A percentile compares a stretch with the other conserved stretches of the same genome.
phyloP scores from a whole-genome alignment of 2,888 invertebrate genomes.

The Agrenia bidenticulata region DNA sequence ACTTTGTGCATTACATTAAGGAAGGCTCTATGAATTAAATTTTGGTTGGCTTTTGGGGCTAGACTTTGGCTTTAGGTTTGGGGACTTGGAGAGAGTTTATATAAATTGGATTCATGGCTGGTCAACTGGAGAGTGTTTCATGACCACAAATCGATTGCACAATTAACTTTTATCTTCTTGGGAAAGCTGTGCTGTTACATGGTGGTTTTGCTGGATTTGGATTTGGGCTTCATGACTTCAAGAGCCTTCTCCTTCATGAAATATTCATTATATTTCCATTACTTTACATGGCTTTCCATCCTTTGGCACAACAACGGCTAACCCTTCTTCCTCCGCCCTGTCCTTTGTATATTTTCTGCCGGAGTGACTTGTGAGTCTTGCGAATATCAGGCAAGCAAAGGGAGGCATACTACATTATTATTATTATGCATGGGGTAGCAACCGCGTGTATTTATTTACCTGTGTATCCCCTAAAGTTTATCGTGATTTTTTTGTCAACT shows the following conservation, averaged over 20 bases:
- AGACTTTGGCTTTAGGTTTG: not conserved
- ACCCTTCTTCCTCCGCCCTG: too few relatives aligned
- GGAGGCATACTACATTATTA: too few relatives aligned
- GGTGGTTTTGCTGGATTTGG: conserved; percentile 2
- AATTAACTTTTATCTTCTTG: conserved; percentile 34
- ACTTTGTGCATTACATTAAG: not conserved
- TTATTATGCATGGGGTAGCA: too few relatives aligned
- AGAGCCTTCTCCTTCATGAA: conserved; percentile 38
- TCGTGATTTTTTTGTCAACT: too few relatives aligned
- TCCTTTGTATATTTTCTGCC: too few relatives aligned
- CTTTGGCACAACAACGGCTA: too few relatives aligned
- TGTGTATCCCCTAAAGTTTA: too few relatives aligned
- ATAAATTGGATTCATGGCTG: conserved; percentile 6
- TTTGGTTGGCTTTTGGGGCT: too few relatives aligned
- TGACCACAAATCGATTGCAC: conserved; percentile 36
- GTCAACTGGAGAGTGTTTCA: conserved; percentile 25
- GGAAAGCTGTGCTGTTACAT: conserved; percentile 12
- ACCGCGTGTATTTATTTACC: too few relatives aligned
- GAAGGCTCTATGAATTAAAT: not conserved
- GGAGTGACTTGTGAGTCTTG: too few relatives aligned
- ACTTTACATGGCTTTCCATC: conserved; percentile 39
- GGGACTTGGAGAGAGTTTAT: not conserved
- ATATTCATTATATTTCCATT: conserved; percentile 44
- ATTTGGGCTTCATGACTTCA: conserved; percentile 20
- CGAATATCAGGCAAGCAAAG: too few relatives aligned